Evolutionary conservation across 2,888 invertebrate species (phyloP).

Genomic region (Cephus pulcher): DNA sequence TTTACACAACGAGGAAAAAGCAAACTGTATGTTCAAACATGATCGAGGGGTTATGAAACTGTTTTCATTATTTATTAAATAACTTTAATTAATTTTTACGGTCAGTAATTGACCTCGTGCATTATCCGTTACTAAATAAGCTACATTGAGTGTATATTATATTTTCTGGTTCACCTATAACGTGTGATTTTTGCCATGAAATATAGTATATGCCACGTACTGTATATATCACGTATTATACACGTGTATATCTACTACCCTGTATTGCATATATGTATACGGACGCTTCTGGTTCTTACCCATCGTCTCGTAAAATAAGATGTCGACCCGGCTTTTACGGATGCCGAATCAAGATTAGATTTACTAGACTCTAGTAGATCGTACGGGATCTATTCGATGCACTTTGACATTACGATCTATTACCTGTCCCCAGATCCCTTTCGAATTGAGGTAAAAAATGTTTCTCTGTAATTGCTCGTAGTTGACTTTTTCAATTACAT

Average conservation of each 20-base stretch:
- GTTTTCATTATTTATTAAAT: not conserved
- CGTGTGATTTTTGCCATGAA: no score
- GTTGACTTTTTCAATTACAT: no score
- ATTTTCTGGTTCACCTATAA: no score
- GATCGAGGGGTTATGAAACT: not conserved
- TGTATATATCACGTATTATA: not conserved
- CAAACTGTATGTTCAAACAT: not conserved
- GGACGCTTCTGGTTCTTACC: conserved; percentile 23
- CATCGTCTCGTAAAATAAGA: conserved; percentile 60
- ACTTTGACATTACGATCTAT: no score
- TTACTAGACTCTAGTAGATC: conserved; percentile 36
- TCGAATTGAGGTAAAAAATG: no score
- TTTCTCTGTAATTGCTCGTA: no score
- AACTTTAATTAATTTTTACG: not conserved
- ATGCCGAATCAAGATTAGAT: conserved; percentile 61
- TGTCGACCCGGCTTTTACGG: conserved; percentile 56
- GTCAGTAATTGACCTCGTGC: not conserved
- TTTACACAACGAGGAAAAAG: not conserved
- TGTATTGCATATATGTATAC: not conserved
- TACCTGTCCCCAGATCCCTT: no score
- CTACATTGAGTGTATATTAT: no score
- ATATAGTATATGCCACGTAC: not conserved
- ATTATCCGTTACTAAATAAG: not conserved
- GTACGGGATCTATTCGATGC: no score
- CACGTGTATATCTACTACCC: no score